phyloP scores from a whole-genome alignment of 2,797 vertebrate species.

The Cheirogaleus major region DNA sequence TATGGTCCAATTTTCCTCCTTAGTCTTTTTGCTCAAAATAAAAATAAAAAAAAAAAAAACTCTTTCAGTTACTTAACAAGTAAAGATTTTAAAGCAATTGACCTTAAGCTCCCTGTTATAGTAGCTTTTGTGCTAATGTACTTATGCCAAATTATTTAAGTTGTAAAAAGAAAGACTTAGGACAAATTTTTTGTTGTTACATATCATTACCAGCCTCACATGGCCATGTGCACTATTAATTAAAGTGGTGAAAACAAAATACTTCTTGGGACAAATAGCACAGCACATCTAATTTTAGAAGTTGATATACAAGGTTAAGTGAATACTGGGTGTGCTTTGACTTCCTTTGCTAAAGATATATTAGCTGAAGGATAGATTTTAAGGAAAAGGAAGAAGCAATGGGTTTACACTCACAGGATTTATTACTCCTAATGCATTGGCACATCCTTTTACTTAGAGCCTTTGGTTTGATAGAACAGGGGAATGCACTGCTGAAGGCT shows the following conservation, averaged over 20 bases:
- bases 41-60: background rate
- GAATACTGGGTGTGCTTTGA: background rate
- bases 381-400: background rate
- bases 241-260: slow-evolving; percentile 35
- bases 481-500: background rate
- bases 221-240: background rate
- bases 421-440: background rate
- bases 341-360: background rate
- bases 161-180: slow-evolving; percentile 2
- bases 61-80: background rate
- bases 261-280: background rate
- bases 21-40: background rate
- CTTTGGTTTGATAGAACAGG: background rate
- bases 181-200: slow-evolving; percentile 8
- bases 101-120: background rate
- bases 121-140: slow-evolving; percentile 16
- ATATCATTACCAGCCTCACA: background rate
- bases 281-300: background rate
- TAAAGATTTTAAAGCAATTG: slow-evolving; percentile 46
- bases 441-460: background rate
- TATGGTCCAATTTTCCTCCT: background rate
- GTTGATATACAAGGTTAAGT: background rate
- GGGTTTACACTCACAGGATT: background rate
- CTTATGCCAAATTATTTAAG: background rate
- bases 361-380: background rate